Base-by-base conservation (phyloP, 2,113 vertebrate genomes). In the Hyperopisus bebe region DNA sequence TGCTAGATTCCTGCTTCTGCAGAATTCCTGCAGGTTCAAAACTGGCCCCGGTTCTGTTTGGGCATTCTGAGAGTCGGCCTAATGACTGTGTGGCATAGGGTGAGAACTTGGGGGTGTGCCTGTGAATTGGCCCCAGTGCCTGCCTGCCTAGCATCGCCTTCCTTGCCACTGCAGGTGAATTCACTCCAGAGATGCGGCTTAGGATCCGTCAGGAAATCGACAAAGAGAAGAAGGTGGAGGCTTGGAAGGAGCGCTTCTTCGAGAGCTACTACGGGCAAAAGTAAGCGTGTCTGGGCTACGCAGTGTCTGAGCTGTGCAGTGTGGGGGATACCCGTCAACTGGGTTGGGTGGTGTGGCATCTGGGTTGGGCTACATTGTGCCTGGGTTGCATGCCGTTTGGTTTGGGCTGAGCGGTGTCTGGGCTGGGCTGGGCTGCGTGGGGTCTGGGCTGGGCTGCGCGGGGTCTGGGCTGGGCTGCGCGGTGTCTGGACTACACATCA, bases 191-290 rank as follows among this genome's bases (percentile, higher is more conserved):
- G 93, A 94, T 99, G 96, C 97, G 98, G 93, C 96, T 99, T 5
- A 95, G 98, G 85, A 98, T 99, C 94, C 97, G 98, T 1, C 98
- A 99, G 86, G 98, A 99, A 89, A 96, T 97, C 39, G 98, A 99
- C 89, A 99, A 99, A 92, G 98, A 99, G 51, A 99, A 99, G 95
- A 99, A 97, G 94, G 96, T 99, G 55, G 98, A 99, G 93, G 95
- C 94, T 5, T 99, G 98, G 98, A 99, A 99, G 91, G 98, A 99
- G 84, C 96, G 92, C 0, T 99, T 99, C 92, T 99, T 98, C 83
- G 98, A 99, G 94, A 98, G 95, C 94, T 99, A 98, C 94, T 99
- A 98, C 4, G 98, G 98, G 11, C 96, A 99, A 94, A 97, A 97
- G 98, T 99, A 95, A 95, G 97, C 1, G 3, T 70, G 62, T 27